Base-by-base conservation (phyloP, 1,140 invertebrate genomes). In the Musca domestica region DNA sequence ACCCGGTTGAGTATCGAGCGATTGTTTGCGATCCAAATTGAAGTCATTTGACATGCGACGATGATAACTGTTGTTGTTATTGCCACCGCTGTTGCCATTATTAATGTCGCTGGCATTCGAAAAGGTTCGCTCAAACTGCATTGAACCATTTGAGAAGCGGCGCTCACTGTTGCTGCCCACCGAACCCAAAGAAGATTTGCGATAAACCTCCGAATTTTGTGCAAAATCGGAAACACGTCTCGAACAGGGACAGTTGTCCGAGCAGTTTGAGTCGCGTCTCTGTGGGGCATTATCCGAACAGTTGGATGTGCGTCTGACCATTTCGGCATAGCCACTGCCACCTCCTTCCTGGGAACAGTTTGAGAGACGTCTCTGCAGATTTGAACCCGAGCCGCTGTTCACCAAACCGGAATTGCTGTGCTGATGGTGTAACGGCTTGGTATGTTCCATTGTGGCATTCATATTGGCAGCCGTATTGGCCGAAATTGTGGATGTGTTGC, bases 11-110 rank as follows among this genome's bases (percentile, higher is more conserved):
- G 70, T 70, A 12, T 73, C 74, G 2, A 72, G 48, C 2, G 75
- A 77, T 6, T 68, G 71, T 69, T 77, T 73, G 46, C 78, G 71
- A 17, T 79, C 75, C 27, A 74, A 61, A 19, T 78, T 76, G 17
- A 73, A 78, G 23, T 82, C 80, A n/a, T 77, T 78, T 6, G 80
- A 82, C 14, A 74, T 70, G 34, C 80, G 78, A 19, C 80, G 77
- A 19, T 47, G 46, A 23, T 49, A 49, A 3, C 17, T 20, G 22
- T 46, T 65, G 17, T 56, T 68, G 27, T 4, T 30, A 10, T 41
- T 41, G 5, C 12, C 10, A 10, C 10, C 10, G 17, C 71, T 71
- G 63, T 54, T 70, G 17, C 23, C 47, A 47, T 46, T 66, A 19
- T 15, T 61, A 3, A 58, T 17, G 47, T 80, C 77, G 63, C 75